Evolutionary conservation across 2,113 vertebrate species (phyloP).

Genomic region (Datnioides undecimradiatus): DNA sequence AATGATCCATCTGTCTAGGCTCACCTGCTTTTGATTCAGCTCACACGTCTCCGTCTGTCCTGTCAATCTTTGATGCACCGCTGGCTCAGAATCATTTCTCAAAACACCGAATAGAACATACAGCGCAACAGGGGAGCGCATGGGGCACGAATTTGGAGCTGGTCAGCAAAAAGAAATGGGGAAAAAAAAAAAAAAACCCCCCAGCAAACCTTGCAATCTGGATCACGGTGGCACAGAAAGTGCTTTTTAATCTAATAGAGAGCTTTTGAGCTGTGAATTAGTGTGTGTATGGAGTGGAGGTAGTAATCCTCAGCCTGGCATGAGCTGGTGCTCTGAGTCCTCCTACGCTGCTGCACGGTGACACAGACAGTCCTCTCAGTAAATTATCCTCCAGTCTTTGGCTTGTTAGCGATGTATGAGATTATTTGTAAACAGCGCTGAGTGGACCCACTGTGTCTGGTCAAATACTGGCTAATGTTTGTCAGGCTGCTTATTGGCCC

Average conservation of each 20-base stretch:
- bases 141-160: constrained; percentile 23
- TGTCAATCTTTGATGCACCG: constrained; percentile 55
- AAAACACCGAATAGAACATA: constrained; percentile 36
- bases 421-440: constrained; percentile 32
- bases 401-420: constrained; percentile 11
- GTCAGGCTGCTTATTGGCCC: constrained; percentile 10
- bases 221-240: constrained; percentile 61
- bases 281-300: constrained; percentile 64
- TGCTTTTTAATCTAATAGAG: constrained; percentile 79
- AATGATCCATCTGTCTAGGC: constrained; percentile 34
- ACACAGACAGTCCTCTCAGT: constrained; percentile 36
- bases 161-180: constrained; percentile 40
- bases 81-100: constrained; percentile 47
- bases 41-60: constrained; percentile 29
- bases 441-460: constrained; percentile 25
- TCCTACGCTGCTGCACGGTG: constrained; percentile 57
- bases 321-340: constrained; percentile 60
- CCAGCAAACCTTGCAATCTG: constrained; percentile 48
- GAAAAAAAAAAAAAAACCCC: neutral
- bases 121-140: constrained; percentile 1
- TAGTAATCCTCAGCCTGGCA: constrained; percentile 74
- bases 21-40: constrained; percentile 55
- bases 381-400: constrained; percentile 39
- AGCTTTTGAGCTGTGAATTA: constrained; percentile 73
- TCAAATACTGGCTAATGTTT: constrained; percentile 32